Base-by-base conservation (phyloP, 1,140 invertebrate species). In the Drosophila ohnishii region DNA sequence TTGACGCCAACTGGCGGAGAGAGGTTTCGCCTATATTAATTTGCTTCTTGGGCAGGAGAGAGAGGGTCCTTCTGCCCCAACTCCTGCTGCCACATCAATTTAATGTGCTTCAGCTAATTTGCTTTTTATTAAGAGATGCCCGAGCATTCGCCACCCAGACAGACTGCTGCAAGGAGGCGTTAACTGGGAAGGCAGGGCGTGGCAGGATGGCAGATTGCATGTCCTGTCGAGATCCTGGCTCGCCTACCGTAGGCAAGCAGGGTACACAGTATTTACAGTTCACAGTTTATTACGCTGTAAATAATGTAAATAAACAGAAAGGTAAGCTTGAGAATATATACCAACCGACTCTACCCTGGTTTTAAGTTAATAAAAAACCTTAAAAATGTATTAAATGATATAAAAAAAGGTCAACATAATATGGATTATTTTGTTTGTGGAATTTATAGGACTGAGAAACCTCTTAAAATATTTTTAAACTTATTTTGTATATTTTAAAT, bases 81-180 rank as follows among this genome's bases (percentile, higher is more conserved):
- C 64, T 58, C 44, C 42, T 55, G 45, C 58, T 72, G 69, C 61
- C 58, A 77, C 78, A 86, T 81, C 65, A 85, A 66, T 60, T 87
- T 88, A 80, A 87, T 88, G 84, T 73, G 79, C 79, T 74, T 60
- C 57, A 74, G 84, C 84, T 83, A 88, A 87, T 87, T 87, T 88
- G 59, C 50, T 83, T 87, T 87, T 87, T 87, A 87, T 88, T 88
- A 83, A 76, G 66, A 72, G 62, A 69, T 77, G 58, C 75, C 65
- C 51, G 40, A 51, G 48, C 48, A 37, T 42, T 67, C 64, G 44
- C 55, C 62, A 19, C 11, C 28, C 66, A 60, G 55, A 45, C 47
- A 56, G 35, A 70, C 59, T 44, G 45, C 45, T 37, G 53, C 37
- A 45, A 50, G 37, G 22, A 40, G 77, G 47, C 55, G 64, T 65